Evolutionary conservation across 2,797 vertebrate genomes (phyloP).

Genomic region (Ispidina picta): DNA sequence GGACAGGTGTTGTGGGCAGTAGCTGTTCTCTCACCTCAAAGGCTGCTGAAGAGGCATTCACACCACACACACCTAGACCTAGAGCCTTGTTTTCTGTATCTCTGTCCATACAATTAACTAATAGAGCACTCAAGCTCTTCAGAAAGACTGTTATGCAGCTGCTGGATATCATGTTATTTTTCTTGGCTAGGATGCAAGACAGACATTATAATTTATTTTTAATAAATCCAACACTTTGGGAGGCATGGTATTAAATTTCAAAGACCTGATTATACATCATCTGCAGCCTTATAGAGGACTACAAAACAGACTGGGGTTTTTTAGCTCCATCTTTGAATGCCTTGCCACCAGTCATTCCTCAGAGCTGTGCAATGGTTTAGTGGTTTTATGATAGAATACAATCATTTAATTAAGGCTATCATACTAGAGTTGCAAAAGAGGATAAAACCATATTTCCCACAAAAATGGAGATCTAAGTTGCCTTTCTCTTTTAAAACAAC

Average conservation of each 20-base stretch:
- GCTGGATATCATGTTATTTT: background rate
- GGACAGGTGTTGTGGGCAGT: background rate
- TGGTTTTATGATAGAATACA: background rate
- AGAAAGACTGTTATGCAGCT: background rate
- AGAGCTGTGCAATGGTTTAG: background rate
- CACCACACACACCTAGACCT: accelerated
- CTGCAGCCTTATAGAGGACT: background rate
- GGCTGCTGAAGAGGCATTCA: too few species aligned
- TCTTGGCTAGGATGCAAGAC: background rate
- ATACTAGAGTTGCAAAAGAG: background rate
- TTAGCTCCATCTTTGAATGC: background rate
- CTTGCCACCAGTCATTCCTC: background rate
- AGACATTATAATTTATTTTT: background rate
- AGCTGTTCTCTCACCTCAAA: background rate
- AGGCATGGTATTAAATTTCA: background rate
- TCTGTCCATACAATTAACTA: background rate
- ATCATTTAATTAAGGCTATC: background rate
- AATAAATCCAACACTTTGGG: background rate
- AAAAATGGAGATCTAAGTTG: background rate
- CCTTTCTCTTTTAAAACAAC: background rate
- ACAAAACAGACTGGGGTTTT: background rate
- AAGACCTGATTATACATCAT: background rate
- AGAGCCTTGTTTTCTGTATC: background rate
- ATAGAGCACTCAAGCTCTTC: background rate
- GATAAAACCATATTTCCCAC: background rate